A percentile compares a stretch with the other conserved stretches of the same genome.
phyloP scores from a whole-genome alignment of 2,113 vertebrate genomes.

The Puma concolor region DNA sequence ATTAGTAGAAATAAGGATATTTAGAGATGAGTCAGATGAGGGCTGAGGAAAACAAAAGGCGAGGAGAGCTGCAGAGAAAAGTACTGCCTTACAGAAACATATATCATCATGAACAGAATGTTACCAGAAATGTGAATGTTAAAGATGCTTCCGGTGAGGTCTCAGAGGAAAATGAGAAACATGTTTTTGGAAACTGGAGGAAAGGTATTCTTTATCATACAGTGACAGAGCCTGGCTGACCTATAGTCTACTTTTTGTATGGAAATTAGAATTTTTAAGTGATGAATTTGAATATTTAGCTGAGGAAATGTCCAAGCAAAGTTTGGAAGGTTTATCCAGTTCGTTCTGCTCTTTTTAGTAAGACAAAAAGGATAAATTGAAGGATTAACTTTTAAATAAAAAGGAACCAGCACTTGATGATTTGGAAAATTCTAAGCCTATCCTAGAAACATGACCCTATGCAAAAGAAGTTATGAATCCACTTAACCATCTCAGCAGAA shows the following conservation, averaged over 20 bases:
- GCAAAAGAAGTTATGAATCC: not conserved
- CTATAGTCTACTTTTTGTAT: not conserved
- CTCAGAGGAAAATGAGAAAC: not conserved
- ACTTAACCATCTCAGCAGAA: not conserved
- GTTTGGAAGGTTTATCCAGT: not conserved
- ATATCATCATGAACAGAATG: not conserved
- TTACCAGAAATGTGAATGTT: not conserved
- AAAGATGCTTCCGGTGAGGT: not conserved
- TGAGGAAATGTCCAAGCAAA: not conserved
- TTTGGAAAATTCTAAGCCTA: not conserved
- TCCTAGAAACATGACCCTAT: not conserved
- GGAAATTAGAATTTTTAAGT: not conserved
- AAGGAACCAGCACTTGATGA: not conserved
- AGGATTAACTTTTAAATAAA: not conserved
- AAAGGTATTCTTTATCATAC: not conserved
- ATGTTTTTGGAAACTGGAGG: not conserved
- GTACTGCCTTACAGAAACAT: not conserved
- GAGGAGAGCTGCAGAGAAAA: not conserved
- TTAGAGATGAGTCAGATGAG: not conserved
- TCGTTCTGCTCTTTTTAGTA: not conserved
- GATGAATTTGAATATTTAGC: not conserved
- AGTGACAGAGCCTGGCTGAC: not conserved
- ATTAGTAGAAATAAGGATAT: not conserved
- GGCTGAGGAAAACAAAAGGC: not conserved
- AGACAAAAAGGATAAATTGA: not conserved